Percentiles rank a stretch among this genome's conserved stretches.
These are phyloP conservation scores for Melanchra persicariae DNA, from an alignment of 2,888 invertebrate genomes.

Conservation along the genomic window DNA sequence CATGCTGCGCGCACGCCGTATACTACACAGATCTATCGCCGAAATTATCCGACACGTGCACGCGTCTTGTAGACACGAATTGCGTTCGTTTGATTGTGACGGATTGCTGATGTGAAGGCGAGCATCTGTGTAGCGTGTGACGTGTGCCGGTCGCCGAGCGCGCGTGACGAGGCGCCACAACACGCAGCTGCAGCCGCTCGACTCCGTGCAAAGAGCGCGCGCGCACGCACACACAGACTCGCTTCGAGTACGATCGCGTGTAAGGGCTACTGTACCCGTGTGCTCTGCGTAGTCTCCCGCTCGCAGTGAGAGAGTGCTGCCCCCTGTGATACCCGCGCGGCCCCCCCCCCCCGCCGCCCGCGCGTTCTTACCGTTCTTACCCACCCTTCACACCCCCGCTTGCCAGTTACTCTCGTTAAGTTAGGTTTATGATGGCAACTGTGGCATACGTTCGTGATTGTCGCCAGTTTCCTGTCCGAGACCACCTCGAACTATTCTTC, in stretches of 20 bases:
- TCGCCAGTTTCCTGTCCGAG: constrained; percentile 29
- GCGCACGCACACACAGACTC: no score
- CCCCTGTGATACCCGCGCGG: constrained; percentile 79
- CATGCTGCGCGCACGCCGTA: neutral
- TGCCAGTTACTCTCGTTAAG: constrained; percentile 51
- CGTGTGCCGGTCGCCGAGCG: neutral
- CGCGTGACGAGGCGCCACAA: neutral
- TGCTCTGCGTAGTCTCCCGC: neutral
- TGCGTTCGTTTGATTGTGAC: neutral
- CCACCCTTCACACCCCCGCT: constrained; percentile 51
- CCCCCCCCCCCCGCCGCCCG: constrained; percentile 61
- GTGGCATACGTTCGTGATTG: constrained; percentile 58
- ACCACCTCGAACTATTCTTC: constrained; percentile 22
- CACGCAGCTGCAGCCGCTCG: no score
- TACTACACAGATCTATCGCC: neutral
- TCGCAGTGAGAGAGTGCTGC: constrained; percentile 71
- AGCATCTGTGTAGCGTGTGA: neutral
- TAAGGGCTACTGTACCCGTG: no score
- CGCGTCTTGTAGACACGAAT: neutral
- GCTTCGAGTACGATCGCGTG: no score
- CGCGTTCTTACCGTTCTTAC: constrained; percentile 28
- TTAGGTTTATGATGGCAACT: constrained; percentile 54
- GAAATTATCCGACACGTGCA: neutral
- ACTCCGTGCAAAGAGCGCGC: neutral
- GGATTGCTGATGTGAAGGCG: no score